These are phyloP conservation scores for Sardina pilchardus DNA, from an alignment of 2,113 vertebrate genomes.

Conservation along the genomic window DNA sequence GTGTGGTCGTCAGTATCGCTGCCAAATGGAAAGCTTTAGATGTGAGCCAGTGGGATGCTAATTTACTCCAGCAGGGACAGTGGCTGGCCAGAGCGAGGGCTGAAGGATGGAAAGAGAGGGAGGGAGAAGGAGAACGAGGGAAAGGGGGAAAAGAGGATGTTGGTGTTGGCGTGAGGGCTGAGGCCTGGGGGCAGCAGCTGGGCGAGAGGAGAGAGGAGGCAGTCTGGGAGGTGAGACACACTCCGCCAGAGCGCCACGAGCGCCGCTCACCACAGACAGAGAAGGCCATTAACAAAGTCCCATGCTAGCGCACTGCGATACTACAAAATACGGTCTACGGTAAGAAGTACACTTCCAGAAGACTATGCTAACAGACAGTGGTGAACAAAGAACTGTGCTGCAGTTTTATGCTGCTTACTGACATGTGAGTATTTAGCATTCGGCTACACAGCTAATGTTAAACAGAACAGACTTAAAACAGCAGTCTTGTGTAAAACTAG, in stretches of 20 bases:
- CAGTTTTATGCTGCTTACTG: neutral
- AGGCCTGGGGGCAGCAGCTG: conserved; percentile 30
- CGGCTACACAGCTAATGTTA: neutral
- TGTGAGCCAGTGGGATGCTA: conserved; percentile 18
- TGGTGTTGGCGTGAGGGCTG: conserved; percentile 43
- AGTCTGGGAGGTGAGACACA: neutral
- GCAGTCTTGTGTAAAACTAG: neutral
- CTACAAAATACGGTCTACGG: neutral
- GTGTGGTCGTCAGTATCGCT: conserved; percentile 26
- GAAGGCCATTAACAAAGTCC: neutral
- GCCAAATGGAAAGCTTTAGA: conserved; percentile 22
- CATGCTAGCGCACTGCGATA: neutral
- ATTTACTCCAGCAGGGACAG: neutral
- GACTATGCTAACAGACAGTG: neutral
- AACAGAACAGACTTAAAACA: neutral
- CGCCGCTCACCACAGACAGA: neutral
- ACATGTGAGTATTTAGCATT: neutral
- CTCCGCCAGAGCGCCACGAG: neutral
- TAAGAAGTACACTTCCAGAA: neutral
- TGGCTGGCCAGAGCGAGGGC: neutral
- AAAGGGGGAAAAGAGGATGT: conserved; percentile 46
- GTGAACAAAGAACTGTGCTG: neutral
- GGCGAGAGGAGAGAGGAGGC: conserved; percentile 2
- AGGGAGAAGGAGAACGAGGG: neutral
- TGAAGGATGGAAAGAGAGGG: conserved; percentile 20